phyloP scores from a whole-genome alignment of 1,140 invertebrate species.

The Apis laboriosa region DNA sequence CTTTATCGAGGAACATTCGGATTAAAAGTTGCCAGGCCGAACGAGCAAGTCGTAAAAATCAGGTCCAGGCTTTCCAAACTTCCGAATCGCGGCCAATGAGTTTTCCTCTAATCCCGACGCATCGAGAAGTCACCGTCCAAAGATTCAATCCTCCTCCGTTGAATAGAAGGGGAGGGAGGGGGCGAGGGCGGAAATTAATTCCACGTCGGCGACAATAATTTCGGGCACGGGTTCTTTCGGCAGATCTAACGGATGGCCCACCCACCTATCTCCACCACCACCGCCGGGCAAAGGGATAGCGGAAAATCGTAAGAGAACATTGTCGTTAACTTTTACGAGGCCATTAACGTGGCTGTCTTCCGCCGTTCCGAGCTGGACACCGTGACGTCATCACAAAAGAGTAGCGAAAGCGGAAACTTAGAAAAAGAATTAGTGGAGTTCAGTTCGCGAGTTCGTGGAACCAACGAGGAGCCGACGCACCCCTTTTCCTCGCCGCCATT shows the following conservation, averaged over 20 bases:
- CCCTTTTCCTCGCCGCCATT: constrained; percentile 46
- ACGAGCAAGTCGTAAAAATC: constrained; percentile 49
- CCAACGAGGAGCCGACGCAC: not conserved
- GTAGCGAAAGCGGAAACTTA: constrained; percentile 51
- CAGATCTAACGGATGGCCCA: constrained; percentile 28
- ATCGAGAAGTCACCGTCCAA: constrained; percentile 37
- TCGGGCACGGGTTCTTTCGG: constrained; percentile 58
- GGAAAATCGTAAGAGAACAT: constrained; percentile 77
- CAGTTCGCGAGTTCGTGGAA: constrained; percentile 18
- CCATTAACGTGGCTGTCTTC: constrained; percentile 79
- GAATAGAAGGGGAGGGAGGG: constrained; percentile 16
- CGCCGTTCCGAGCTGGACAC: constrained; percentile 72
- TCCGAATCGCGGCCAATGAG: constrained; percentile 42
- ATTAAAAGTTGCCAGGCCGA: constrained; percentile 31
- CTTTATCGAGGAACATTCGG: constrained; percentile 36
- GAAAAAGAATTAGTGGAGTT: constrained; percentile 69
- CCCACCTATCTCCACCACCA: constrained; percentile 11
- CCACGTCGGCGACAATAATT: constrained; percentile 77
- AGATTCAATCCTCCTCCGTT: constrained; percentile 48
- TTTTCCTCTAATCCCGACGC: constrained; percentile 63
- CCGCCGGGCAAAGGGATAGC: constrained; percentile 20
- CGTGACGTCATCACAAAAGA: constrained; percentile 74
- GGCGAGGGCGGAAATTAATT: constrained; percentile 73
- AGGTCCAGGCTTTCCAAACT: constrained; percentile 41
- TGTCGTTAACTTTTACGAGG: constrained; percentile 81